Evolutionary conservation across 2,797 vertebrate species (phyloP).

Genomic region (Myotis myotis): DNA sequence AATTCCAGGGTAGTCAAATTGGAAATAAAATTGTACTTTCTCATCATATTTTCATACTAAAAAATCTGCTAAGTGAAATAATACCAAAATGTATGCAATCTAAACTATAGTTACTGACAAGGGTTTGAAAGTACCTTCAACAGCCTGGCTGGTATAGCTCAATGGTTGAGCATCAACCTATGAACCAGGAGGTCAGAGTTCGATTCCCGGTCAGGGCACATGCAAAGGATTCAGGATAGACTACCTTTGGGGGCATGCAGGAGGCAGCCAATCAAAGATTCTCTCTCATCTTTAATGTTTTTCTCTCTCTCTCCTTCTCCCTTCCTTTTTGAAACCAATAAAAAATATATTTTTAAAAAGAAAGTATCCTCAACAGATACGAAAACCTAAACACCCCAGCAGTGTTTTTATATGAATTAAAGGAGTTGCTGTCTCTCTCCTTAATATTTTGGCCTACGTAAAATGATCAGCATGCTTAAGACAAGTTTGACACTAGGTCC

Average conservation of each 20-base stretch:
- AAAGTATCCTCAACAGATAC: background rate
- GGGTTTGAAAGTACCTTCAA: background rate
- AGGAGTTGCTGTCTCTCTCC: background rate
- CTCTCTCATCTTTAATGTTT: no score
- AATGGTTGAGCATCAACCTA: no score
- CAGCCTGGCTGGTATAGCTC: no score
- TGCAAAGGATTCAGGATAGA: no score
- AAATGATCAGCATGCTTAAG: background rate
- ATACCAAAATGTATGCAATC: background rate
- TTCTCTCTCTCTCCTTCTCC: no score
- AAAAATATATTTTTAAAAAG: no score
- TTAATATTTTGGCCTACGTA: background rate
- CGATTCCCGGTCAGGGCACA: no score
- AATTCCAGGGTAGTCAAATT: background rate
- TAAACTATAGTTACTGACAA: background rate
- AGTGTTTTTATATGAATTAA: background rate
- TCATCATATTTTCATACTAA: background rate
- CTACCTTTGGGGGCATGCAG: no score
- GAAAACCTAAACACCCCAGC: background rate
- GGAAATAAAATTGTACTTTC: background rate
- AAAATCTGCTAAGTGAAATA: background rate
- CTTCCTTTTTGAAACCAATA: no score
- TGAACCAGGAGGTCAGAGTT: no score
- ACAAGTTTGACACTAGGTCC: background rate
- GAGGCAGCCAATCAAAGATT: no score